Conservation (phyloP, 2,888 invertebrate species). For the Andrena dorsata region DNA sequence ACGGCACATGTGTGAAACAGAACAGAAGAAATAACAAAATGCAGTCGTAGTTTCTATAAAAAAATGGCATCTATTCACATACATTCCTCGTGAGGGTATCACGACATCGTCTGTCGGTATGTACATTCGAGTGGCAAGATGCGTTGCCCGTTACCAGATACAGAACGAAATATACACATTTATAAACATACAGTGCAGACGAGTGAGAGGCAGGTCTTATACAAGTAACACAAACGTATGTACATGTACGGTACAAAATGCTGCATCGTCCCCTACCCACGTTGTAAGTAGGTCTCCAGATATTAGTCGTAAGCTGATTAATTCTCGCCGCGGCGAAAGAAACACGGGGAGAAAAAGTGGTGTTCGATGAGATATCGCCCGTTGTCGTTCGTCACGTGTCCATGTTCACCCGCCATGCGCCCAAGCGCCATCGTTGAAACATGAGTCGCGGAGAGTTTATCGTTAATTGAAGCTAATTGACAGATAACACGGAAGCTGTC, state of each 20-base stretch:
- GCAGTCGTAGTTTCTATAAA: constrained; percentile 77
- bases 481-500: not conserved
- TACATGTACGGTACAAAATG: constrained; percentile 75
- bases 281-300: constrained; percentile 81
- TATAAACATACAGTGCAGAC: constrained; percentile 83
- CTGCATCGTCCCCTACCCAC: constrained; percentile 79
- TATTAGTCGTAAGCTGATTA: constrained; percentile 78
- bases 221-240: constrained; percentile 79
- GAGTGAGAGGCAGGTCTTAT: constrained; percentile 83
- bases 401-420: not conserved
- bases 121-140: constrained; percentile 58
- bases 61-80: constrained; percentile 80
- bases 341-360: constrained; percentile 7
- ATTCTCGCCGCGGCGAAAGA: constrained; percentile 42
- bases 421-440: not conserved
- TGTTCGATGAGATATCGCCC: not conserved
- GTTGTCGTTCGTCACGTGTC: not conserved
- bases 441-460: not conserved
- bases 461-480: constrained; percentile 3
- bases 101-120: constrained; percentile 66
- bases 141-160: constrained; percentile 51
- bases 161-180: constrained; percentile 69
- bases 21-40: constrained; percentile 78
- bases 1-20: constrained; percentile 49
- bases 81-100: constrained; percentile 69